Conservation (phyloP, 2,797 vertebrate genomes). For the Betta splendens region DNA sequence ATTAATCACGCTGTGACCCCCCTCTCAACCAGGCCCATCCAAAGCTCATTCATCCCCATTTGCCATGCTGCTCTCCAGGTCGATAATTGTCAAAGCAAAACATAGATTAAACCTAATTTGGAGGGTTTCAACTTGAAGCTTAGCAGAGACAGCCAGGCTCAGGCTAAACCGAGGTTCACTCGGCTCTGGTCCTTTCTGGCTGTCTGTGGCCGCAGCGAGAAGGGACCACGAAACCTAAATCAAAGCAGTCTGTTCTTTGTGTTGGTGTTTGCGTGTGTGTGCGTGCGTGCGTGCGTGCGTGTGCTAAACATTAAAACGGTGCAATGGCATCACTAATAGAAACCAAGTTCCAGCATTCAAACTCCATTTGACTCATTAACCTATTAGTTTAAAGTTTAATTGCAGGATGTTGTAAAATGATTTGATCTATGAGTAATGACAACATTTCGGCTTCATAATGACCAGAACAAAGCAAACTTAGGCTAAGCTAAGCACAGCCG, state of each 20-base stretch:
- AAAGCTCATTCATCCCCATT: conserved; percentile 74
- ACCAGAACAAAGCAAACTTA: conserved; percentile 72
- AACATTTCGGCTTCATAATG: conserved; percentile 72
- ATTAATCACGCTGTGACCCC: conserved; percentile 73
- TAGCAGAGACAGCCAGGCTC: conserved; percentile 67
- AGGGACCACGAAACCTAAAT: conserved; percentile 72
- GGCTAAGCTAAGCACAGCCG: conserved; percentile 56
- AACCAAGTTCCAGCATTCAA: conserved; percentile 71
- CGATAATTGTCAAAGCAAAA: conserved; percentile 79
- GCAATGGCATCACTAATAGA: conserved; percentile 71
- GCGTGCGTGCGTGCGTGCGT: conserved; percentile 40
- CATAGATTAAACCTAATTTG: conserved; percentile 79
- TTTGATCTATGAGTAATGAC: conserved; percentile 80
- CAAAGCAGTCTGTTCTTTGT: conserved; percentile 73
- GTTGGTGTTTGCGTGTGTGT: conserved; percentile 50
- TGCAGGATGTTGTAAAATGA: conserved; percentile 82
- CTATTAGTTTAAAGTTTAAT: conserved; percentile 80
- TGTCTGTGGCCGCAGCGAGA: conserved; percentile 65
- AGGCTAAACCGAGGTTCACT: conserved; percentile 66
- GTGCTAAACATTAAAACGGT: conserved; percentile 46
- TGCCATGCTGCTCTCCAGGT: conserved; percentile 69
- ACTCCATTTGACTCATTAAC: conserved; percentile 80
- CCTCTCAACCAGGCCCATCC: conserved; percentile 64
- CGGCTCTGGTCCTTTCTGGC: conserved; percentile 52
- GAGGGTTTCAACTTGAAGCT: conserved; percentile 73